Evolutionary conservation across 2,888 invertebrate species (phyloP), one percentile per base, ranked within the genome.

Genomic region (Boloria euphrosyne): DNA sequence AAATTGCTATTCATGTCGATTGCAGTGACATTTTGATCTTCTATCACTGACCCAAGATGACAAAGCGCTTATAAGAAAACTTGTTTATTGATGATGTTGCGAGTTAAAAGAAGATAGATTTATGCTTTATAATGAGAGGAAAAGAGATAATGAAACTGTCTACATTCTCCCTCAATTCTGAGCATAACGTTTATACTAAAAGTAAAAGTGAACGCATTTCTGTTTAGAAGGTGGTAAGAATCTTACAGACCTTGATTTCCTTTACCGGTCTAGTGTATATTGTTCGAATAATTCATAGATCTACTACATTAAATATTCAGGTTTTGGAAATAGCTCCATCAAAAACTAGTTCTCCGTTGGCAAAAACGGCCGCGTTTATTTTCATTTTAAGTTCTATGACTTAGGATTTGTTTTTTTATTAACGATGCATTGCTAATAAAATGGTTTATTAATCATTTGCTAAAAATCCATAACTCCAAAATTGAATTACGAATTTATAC

Each of bases 191-290:
- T 66, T 55, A 58, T 49, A 65, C 65, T 63, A 67, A 89, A 89
- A 89, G 89, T 89, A 89, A 89, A 89, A 89, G 89, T 89, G 78
- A 85, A 82, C 80, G 83, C 79, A 81, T 79, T 81, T 82, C 77
- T 80, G 80, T 79, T 64, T 62, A 73, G 60, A 69, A 51, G 60
- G 54, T 69, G 58, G 61, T 68, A 57, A 49, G 62, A 57, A 68
- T 55, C 57, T 79, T 78, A 78, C 78, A 77, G 78, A 79, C 81
- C 82, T 78, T 74, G 77, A 79, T 78, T 75, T 73, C 76, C 75
- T 73, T 77, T 71, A 71, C 74, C 70, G 63, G 63, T 67, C 64
- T 59, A 57, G 49, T 64, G 52, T 66, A 58, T 62, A 66, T 65
- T 65, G 64, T 66, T 51, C 49, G 59, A 52, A 60, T 67, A 65